Base-by-base conservation (phyloP, 2,888 invertebrate genomes). In the Plutella xylostella region DNA sequence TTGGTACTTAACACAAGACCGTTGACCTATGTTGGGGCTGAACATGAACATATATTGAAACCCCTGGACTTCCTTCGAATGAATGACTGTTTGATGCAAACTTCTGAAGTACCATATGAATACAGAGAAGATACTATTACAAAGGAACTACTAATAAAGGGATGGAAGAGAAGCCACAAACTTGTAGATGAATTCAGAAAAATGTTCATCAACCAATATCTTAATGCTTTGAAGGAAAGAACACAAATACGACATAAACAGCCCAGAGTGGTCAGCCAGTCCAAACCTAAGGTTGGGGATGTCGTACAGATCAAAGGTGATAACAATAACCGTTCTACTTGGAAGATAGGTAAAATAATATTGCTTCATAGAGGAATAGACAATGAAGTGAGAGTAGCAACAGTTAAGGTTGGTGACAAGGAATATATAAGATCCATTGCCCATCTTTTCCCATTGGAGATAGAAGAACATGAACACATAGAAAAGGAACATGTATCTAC, bases 141-240 rank as follows among this genome's bases (percentile, higher is more conserved):
- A 0, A 51, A 53, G 33, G 11, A 11, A 14, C 31, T 43, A 15
- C 19, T 52, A 1, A 45, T 52, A 5, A 42, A 47, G 7, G 25
- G 47, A 2, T 51, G 48, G 51, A 51, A 47, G 34, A 39, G 42
- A 31, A 49, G 51, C 6, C 44, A 30, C 14, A 28, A 11, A 6
- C 45, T 52, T 25, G 17, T 51, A 4, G 30, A 40, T n/a, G 49
- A 50, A 38, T 19, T 35, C 35, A 35, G 18, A 7, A 7, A 40
- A 34, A 35, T 45, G 34, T 45, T 45, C 17, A n/a, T 17, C 3
- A 45, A 41, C n/a, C 41, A 31, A 12, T 48, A 48, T 20, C 33
- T 48, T 1, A 19, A 15, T 2, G 38, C 34, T 14, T 31, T 48
- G 6, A 35, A 42, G 12, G 48, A 48, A 21, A 48, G 49, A 14